Evolutionary conservation across 2,888 invertebrate genomes (phyloP), one percentile per base, ranked within the genome.

Genomic region (Kuschelorhynchus macadamiae): DNA sequence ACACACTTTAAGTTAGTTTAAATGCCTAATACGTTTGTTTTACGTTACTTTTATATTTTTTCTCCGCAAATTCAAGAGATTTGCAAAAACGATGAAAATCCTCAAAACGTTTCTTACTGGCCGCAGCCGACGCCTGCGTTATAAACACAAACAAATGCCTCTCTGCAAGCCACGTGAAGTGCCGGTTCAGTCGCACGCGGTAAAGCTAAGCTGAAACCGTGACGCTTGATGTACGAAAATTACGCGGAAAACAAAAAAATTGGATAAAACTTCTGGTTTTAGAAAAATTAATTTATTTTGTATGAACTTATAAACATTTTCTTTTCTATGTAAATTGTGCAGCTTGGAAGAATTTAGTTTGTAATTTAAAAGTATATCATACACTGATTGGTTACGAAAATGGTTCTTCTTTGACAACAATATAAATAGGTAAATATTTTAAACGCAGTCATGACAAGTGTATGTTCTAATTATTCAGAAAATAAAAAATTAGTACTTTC

Each of bases 101-200:
- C 46, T 20, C 44, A 49, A 64, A 56, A 36, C 62, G 61, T 18
- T 62, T 62, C 62, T 52, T 50, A 67, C 62, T 67, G 67, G 67
- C 52, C 52, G 44, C 32, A 20, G 11, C 2, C 46, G 62, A 62
- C 67, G 67, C 62, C 17, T 67, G 67, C 67, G 67, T 46, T 33
- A 16, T 16, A 44, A n/a, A 50, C 5, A 30, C 56, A 50, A 67
- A 67, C 67, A 67, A 67, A 62, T 61, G 67, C 57, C 44, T 50
- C 52, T 62, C 57, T 44, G 50, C 18, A 9, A 62, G 55, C 47
- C 67, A 67, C 67, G 67, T 67, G 67, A 67, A 16, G 49, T 18
- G 25, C 17, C 41, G 18, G 11, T 21, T 56, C 56, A 61, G 67
- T 67, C 53, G 49, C 64, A 42, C 56, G 56, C 36, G 25, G 17